A percentile compares a stretch with the other conserved stretches of the same genome.
phyloP scores from a whole-genome alignment of 2,888 invertebrate species.

The Melipona beecheii region DNA sequence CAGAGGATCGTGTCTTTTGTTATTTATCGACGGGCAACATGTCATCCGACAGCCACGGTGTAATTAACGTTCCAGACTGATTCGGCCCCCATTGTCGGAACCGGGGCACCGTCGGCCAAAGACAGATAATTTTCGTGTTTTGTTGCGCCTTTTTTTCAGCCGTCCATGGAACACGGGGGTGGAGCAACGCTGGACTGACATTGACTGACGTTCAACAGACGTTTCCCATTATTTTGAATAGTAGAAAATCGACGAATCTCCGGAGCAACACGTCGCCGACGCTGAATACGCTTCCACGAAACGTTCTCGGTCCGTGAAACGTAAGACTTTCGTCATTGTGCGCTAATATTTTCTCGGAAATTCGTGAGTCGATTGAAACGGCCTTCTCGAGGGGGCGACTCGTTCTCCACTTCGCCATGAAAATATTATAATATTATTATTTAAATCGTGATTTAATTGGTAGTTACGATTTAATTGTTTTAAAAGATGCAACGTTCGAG shows the following conservation, averaged over 20 bases:
- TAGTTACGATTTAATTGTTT: too few relatives aligned
- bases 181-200: conserved; percentile 73
- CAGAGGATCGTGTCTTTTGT: conserved; percentile 45
- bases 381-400: background rate
- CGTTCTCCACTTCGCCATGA: background rate
- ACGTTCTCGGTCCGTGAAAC: conserved; percentile 36
- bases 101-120: conserved; percentile 38
- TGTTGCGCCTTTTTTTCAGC: conserved; percentile 65
- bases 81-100: conserved; percentile 68
- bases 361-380: conserved; percentile 28
- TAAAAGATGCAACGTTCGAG: too few relatives aligned
- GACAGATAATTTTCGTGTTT: conserved; percentile 71
- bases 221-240: conserved; percentile 82
- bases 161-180: conserved; percentile 60
- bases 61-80: conserved; percentile 74
- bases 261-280: conserved; percentile 42
- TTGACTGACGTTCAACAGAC: conserved; percentile 81
- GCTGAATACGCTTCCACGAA: conserved; percentile 56
- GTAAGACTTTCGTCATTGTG: conserved; percentile 57
- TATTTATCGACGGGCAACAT: conserved; percentile 57
- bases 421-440: conserved; percentile 2
- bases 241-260: conserved; percentile 74
- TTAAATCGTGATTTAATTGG: background rate
- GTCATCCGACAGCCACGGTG: conserved; percentile 62
- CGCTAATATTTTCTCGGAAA: conserved; percentile 46